phyloP scores from a whole-genome alignment of 2,888 invertebrate species.

The Drosophila helvetica region DNA sequence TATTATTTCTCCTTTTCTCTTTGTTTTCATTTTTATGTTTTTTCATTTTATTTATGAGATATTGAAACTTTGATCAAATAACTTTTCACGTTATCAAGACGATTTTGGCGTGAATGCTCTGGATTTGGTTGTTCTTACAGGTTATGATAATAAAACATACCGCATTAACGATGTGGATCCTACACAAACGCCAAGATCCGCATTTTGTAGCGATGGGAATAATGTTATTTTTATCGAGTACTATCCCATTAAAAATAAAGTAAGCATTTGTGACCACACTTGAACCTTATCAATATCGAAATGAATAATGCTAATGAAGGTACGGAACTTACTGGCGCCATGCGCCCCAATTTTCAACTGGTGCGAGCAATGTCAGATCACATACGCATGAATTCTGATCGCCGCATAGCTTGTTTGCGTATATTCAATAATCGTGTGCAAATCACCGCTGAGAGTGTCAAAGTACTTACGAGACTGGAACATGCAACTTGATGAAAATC shows the following conservation, averaged over 20 bases:
- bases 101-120: conserved; percentile 18
- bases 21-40: too few species aligned
- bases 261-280: conserved; percentile 86
- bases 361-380: too few species aligned
- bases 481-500: too few species aligned
- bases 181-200: conserved; percentile 85
- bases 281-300: conserved; percentile 93
- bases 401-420: conserved; percentile 87
- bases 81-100: neutral
- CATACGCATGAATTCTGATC: conserved; percentile 87
- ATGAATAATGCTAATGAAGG: conserved; percentile 84
- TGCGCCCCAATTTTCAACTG: too few species aligned
- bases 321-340: conserved; percentile 91
- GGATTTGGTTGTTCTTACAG: conserved; percentile 87
- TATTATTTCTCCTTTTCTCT: too few species aligned
- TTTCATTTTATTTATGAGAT: conserved; percentile 86
- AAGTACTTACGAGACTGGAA: too few species aligned
- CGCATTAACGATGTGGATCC: conserved; percentile 90
- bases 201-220: conserved; percentile 87
- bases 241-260: conserved; percentile 85
- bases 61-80: too few species aligned
- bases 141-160: conserved; percentile 88
- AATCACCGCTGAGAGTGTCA: too few species aligned
- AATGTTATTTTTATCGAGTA: conserved; percentile 87
- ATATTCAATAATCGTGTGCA: conserved; percentile 88